Evolutionary conservation across 2,888 invertebrate genomes (phyloP).

Genomic region (Melikaiella ostensackeni): DNA sequence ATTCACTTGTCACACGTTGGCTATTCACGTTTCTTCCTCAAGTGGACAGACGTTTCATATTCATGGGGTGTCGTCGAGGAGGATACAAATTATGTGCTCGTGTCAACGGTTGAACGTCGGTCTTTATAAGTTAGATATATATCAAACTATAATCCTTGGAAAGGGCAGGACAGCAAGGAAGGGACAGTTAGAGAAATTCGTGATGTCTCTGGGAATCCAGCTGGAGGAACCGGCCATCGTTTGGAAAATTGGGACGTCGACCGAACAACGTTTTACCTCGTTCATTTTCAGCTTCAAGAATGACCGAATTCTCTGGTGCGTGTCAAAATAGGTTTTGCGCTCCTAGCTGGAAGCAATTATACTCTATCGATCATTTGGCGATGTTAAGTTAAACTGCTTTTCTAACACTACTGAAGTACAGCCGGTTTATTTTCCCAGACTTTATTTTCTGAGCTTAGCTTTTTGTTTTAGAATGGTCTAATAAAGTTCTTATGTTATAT

Average conservation of each 20-base stretch:
- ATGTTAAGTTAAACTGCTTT: neutral
- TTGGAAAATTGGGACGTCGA: conserved; percentile 69
- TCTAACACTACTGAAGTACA: neutral
- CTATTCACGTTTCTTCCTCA: neutral
- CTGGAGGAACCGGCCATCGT: conserved; percentile 70
- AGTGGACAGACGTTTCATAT: neutral
- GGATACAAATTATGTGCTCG: conserved; percentile 48
- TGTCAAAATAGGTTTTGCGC: neutral
- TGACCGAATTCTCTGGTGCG: neutral
- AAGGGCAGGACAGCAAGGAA: conserved; percentile 43
- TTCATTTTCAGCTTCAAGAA: conserved; percentile 59
- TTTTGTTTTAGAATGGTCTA: too few species aligned
- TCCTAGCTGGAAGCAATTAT: neutral
- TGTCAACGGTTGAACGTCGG: conserved; percentile 45
- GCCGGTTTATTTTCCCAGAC: too few species aligned
- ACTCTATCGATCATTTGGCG: neutral
- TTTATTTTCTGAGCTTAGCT: too few species aligned
- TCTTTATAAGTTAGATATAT: conserved; percentile 62
- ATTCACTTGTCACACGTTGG: neutral
- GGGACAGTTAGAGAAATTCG: conserved; percentile 56
- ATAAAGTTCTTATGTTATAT: too few species aligned
- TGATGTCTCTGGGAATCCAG: conserved; percentile 68
- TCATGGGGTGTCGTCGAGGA: conserved; percentile 7
- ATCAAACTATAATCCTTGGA: conserved; percentile 60
- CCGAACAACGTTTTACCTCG: conserved; percentile 56